A percentile compares a stretch with the other conserved stretches of the same genome.
Conservation (phyloP, 2,797 vertebrate species). For the Tragopan temminckii region DNA sequence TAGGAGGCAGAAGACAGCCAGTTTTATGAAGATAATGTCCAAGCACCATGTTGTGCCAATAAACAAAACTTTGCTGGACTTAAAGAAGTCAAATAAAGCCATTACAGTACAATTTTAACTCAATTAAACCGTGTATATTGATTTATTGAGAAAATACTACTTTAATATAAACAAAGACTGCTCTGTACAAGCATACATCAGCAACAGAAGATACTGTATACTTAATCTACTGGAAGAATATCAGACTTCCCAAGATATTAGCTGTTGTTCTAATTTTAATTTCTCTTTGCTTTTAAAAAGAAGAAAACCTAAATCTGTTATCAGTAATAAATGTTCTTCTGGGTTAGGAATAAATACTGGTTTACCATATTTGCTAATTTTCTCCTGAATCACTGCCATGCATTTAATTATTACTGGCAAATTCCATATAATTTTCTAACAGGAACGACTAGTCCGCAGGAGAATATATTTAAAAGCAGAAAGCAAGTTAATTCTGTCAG, state of each 20-base stretch:
- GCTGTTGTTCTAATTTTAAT: constrained; percentile 35
- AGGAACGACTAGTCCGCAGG: neutral
- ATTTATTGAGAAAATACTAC: constrained; percentile 9
- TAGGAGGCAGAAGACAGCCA: neutral
- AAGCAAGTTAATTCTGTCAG: constrained; percentile 32
- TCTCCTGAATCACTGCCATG: neutral
- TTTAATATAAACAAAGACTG: constrained; percentile 5
- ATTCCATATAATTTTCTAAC: neutral
- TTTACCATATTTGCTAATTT: constrained; percentile 20
- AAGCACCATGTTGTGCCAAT: neutral
- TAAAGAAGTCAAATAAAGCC: constrained; percentile 37
- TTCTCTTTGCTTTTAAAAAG: neutral
- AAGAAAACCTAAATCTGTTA: neutral
- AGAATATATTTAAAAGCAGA: constrained; percentile 14
- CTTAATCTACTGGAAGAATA: constrained; percentile 28
- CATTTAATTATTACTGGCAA: constrained; percentile 30
- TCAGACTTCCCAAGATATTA: constrained; percentile 23
- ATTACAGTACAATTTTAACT: constrained; percentile 1
- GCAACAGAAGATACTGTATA: neutral
- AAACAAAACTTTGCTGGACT: neutral
- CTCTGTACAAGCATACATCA: neutral
- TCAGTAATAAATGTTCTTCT: constrained; percentile 25
- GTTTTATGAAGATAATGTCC: neutral
- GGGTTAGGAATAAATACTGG: constrained; percentile 24
- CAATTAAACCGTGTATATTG: neutral